These are phyloP conservation scores for Rhagonycha fulva DNA, from an alignment of 2,888 invertebrate genomes.

Conservation along the genomic window DNA sequence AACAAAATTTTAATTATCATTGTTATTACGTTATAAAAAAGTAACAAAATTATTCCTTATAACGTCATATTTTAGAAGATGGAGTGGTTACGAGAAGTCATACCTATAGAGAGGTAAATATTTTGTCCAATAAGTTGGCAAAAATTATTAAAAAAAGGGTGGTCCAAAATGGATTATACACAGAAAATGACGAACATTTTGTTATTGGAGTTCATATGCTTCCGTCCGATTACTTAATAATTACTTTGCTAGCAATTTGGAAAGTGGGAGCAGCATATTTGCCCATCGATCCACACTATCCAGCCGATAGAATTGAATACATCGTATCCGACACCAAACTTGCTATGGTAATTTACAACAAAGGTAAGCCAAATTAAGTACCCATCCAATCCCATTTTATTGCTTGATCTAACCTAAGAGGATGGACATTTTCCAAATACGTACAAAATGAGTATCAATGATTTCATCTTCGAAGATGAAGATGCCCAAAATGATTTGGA, in stretches of 20 bases:
- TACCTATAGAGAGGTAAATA: slow-evolving; percentile 62
- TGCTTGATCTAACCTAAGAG: background rate
- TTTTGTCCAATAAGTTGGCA: slow-evolving; percentile 62
- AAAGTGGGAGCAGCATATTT: slow-evolving; percentile 84
- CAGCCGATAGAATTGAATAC: slow-evolving; percentile 72
- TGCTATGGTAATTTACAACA: slow-evolving; percentile 69
- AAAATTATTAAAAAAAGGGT: slow-evolving; percentile 58
- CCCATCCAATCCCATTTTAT: background rate
- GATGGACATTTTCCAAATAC: slow-evolving; percentile 38
- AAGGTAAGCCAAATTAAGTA: slow-evolving; percentile 53
- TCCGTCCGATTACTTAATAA: slow-evolving; percentile 71
- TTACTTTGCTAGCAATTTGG: slow-evolving; percentile 72
- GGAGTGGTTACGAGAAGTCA: slow-evolving; percentile 36
- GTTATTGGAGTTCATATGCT: slow-evolving; percentile 80
- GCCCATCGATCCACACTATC: slow-evolving; percentile 76
- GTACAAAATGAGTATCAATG: slow-evolving; percentile 54
- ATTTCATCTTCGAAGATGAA: slow-evolving; percentile 50
- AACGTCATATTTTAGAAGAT: slow-evolving; percentile 39
- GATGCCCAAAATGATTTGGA: slow-evolving; percentile 55
- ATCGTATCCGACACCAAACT: slow-evolving; percentile 78
- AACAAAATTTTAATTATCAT: background rate
- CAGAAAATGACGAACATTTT: slow-evolving; percentile 70
- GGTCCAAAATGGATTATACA: slow-evolving; percentile 44
- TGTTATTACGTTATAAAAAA: background rate
- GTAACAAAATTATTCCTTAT: background rate